Evolutionary conservation across 92 coral and sea anemone species (phyloP).

Genomic region (Ricordea florida): DNA sequence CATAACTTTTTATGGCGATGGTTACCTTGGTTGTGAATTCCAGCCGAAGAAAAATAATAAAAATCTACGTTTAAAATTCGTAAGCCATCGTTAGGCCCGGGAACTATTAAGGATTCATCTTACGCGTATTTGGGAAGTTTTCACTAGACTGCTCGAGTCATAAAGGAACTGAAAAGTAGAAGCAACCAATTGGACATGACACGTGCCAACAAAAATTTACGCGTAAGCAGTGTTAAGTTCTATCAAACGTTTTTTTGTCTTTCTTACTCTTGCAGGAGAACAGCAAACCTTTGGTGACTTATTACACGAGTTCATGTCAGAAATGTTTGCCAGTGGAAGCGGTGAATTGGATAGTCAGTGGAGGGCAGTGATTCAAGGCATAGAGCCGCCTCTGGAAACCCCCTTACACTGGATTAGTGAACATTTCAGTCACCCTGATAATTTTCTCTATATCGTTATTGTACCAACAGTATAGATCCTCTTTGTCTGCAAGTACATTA

Average conservation of each 20-base stretch:
- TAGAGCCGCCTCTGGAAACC: slow-evolving; percentile 92
- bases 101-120: too few relatives aligned
- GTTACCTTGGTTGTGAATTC: too few relatives aligned
- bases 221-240: neutral
- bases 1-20: too few relatives aligned
- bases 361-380: slow-evolving; percentile 90
- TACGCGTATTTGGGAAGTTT: too few relatives aligned
- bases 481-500: too few relatives aligned
- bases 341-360: slow-evolving; percentile 72
- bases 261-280: slow-evolving; percentile 63
- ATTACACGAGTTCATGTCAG: slow-evolving; percentile 74
- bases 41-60: too few relatives aligned
- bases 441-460: slow-evolving; percentile 82
- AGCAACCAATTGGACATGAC: neutral
- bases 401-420: slow-evolving; percentile 99
- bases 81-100: too few relatives aligned
- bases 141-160: too few relatives aligned
- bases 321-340: slow-evolving; percentile 59
- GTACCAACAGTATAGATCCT: slow-evolving; percentile 30
- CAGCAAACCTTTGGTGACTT: slow-evolving; percentile 73
- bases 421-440: slow-evolving; percentile 97
- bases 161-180: too few relatives aligned
- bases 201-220: neutral
- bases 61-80: too few relatives aligned
- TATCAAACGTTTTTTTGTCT: neutral